Conservation (phyloP, 2,888 invertebrate species). For the Dynastes tityus region DNA sequence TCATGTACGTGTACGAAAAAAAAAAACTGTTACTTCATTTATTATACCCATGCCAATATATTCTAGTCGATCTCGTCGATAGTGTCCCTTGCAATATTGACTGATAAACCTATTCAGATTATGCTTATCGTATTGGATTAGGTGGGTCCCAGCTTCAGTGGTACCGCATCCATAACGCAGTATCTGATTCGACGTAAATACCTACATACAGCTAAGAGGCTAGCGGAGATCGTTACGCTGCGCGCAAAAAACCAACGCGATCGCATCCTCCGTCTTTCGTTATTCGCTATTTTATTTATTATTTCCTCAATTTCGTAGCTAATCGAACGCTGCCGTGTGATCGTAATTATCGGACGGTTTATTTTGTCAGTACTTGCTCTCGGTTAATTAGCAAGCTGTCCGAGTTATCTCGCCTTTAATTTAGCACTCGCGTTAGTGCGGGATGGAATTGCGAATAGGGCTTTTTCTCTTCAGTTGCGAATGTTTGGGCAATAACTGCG, state of each 20-base stretch:
- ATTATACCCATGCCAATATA: background rate
- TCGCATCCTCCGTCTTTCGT: conserved; percentile 1
- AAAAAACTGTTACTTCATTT: background rate
- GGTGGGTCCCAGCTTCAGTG: background rate
- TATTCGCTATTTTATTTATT: conserved; percentile 21
- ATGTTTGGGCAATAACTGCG: background rate
- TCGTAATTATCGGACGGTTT: conserved; percentile 36
- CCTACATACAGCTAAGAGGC: background rate
- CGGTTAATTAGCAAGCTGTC: conserved; percentile 19
- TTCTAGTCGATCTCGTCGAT: conserved; percentile 31
- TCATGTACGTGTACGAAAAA: background rate
- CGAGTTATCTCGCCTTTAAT: conserved; percentile 22
- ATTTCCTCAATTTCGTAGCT: conserved; percentile 43
- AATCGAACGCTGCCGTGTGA: conserved; percentile 5
- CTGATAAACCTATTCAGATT: conserved; percentile 34
- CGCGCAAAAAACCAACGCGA: background rate
- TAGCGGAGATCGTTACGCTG: background rate
- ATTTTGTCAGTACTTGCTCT: conserved; percentile 11
- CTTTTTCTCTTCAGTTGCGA: background rate
- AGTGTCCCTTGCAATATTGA: conserved; percentile 22
- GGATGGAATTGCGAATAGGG: background rate
- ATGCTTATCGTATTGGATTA: conserved; percentile 1
- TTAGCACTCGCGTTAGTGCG: background rate
- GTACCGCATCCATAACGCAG: no score
- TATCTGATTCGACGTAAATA: background rate